These are phyloP conservation scores for Cecidostiba fungosa DNA, from an alignment of 2,888 invertebrate genomes.

Conservation along the genomic window DNA sequence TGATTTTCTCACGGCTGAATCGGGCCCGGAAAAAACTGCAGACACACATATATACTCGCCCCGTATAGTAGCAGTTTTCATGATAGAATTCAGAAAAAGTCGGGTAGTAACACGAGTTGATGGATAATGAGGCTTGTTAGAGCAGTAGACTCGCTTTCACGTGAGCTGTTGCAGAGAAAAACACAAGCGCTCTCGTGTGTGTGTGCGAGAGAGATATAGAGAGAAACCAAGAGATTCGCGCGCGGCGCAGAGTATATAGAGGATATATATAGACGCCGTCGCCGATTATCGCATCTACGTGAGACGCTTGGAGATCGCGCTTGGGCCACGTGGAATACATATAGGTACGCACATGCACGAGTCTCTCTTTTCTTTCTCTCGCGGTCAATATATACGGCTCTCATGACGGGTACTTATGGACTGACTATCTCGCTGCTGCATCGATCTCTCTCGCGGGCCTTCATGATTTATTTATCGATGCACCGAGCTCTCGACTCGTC, in stretches of 20 bases:
- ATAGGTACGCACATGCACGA: not conserved
- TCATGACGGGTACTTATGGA: not conserved
- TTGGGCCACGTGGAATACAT: slow-evolving; percentile 18
- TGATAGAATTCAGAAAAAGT: slow-evolving; percentile 14
- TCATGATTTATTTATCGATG: slow-evolving; percentile 31
- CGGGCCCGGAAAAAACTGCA: not conserved
- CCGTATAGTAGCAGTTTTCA: not conserved
- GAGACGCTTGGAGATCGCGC: slow-evolving; percentile 24
- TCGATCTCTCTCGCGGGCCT: not conserved
- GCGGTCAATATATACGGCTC: not conserved
- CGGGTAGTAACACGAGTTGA: not conserved
- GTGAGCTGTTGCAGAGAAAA: not conserved
- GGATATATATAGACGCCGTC: not conserved
- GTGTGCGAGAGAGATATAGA: not conserved
- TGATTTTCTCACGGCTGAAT: slow-evolving; percentile 3
- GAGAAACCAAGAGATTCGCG: slow-evolving; percentile 1
- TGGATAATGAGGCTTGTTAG: slow-evolving; percentile 17
- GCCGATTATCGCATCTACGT: slow-evolving; percentile 42
- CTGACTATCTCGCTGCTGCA: not conserved
- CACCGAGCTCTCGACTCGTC: not conserved
- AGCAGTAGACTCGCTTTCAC: slow-evolving; percentile 14
- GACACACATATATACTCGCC: not conserved
- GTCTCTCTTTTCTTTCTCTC: not conserved
- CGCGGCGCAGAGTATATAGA: not conserved
- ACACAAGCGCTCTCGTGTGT: not conserved